Evolutionary conservation across 2,888 invertebrate species (phyloP).

Genomic region (Philereme transversata): DNA sequence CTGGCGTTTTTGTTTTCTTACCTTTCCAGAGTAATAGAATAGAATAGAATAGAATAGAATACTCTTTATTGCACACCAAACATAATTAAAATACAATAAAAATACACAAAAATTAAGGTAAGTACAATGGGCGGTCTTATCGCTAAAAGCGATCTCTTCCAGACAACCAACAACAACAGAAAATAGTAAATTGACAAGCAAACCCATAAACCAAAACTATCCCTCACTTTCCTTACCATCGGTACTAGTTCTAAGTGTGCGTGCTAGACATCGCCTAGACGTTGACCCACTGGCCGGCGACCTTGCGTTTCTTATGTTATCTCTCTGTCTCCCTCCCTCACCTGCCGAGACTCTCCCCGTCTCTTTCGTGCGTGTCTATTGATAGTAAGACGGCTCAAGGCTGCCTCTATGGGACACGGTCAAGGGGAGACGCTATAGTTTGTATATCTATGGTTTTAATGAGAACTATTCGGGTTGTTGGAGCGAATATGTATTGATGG

Average conservation of each 20-base stretch:
- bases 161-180: no score
- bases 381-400: constrained; percentile 71
- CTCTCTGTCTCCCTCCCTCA: constrained; percentile 60
- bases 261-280: constrained; percentile 81
- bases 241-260: constrained; percentile 64
- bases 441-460: constrained; percentile 13
- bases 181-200: neutral
- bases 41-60: no score
- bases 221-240: constrained; percentile 48
- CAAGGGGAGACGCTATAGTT: constrained; percentile 33
- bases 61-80: no score
- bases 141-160: no score
- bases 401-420: constrained; percentile 43
- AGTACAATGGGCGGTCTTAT: no score
- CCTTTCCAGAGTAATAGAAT: no score
- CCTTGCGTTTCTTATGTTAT: constrained; percentile 82
- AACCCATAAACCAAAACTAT: constrained; percentile 15
- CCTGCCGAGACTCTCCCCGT: constrained; percentile 41
- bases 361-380: constrained; percentile 67
- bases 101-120: no score
- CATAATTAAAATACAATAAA: no score
- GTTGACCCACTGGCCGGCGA: constrained; percentile 80
- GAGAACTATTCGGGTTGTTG: neutral
- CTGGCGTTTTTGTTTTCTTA: no score
- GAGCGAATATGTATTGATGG: no score